A percentile compares a stretch with the other conserved stretches of the same genome.
These are phyloP conservation scores for Epicampocera succincta DNA, from an alignment of 2,888 invertebrate genomes.

Conservation along the genomic window DNA sequence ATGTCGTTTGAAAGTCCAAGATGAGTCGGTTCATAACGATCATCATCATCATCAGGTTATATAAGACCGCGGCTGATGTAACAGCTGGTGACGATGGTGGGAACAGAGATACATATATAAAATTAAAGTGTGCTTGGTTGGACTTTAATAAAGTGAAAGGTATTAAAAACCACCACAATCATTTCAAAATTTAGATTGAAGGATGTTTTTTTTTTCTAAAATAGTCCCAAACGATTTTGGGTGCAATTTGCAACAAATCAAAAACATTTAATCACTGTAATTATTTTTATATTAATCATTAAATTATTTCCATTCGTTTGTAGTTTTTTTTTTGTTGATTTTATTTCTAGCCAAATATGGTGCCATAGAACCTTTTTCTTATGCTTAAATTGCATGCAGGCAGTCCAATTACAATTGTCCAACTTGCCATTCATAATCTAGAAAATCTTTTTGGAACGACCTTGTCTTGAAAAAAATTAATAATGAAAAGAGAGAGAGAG, in stretches of 20 bases:
- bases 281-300: constrained; percentile 8
- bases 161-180: background rate
- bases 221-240: background rate
- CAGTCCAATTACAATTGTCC: constrained; percentile 26
- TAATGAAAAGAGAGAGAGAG: constrained; percentile 10
- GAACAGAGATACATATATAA: constrained; percentile 12
- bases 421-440: constrained; percentile 38
- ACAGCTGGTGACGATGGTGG: constrained; percentile 1
- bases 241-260: background rate
- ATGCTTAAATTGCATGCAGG: background rate
- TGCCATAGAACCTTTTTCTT: constrained; percentile 22
- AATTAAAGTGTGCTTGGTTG: background rate
- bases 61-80: constrained; percentile 4
- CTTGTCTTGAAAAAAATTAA: constrained; percentile 48
- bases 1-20: constrained; percentile 57
- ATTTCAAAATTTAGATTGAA: too few relatives aligned
- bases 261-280: constrained; percentile 31
- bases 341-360: constrained; percentile 17
- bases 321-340: too few relatives aligned
- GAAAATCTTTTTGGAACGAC: constrained; percentile 62
- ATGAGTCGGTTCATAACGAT: constrained; percentile 34
- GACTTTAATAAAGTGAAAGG: constrained; percentile 24
- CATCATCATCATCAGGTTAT: constrained; percentile 20
- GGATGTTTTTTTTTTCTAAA: too few relatives aligned
- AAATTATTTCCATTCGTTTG: background rate